Base-by-base conservation (phyloP, 2,888 invertebrate genomes). In the Epiblema foenella region DNA sequence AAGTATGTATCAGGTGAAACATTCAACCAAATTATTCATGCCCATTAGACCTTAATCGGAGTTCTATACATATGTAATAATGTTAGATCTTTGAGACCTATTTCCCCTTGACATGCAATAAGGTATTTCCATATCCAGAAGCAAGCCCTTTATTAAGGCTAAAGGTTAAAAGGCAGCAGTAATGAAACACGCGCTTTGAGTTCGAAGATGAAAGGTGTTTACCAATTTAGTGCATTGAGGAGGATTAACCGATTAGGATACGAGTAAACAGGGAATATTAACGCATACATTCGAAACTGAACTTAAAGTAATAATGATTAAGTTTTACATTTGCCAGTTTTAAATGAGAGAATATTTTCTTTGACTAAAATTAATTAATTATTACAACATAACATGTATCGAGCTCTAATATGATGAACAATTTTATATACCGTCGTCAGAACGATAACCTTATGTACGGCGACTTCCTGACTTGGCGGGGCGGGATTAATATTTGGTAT, bases 151-250 rank as follows among this genome's bases (percentile, higher is more conserved):
- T 64, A 64, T 52, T 64, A 64, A 52, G 20, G 37, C 52, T 37
- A n/a, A 63, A 39, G 52, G 52, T 52, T 63, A 63, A 64, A 63
- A 64, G 63, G 63, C 63, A 51, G 33, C 51, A 33, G 39, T 63
- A 63, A 63, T 52, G 63, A 63, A 63, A 64, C 20, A 33, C 51
- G 39, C 52, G 52, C 63, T 64, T 64, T 64, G 63, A 64, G 39
- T n/a, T 52, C 52, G n/a, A 18, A 64, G 63, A 64, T 64, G 63
- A 64, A 64, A 64, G 63, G 20, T 64, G n/a, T 64, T 64, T 54
- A 54, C 20, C 37, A 39, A 64, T 64, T 54, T 20, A 15, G 37
- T 54, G 63, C 52, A 64, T 20, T 64, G 51, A 37, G 15, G 37
- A 33, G 20, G 15, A 64, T 64, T 52, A 37, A 37, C 52, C 15